Base-by-base conservation (phyloP, 64 coral and sea anemone genomes). In the Actinia equina region DNA sequence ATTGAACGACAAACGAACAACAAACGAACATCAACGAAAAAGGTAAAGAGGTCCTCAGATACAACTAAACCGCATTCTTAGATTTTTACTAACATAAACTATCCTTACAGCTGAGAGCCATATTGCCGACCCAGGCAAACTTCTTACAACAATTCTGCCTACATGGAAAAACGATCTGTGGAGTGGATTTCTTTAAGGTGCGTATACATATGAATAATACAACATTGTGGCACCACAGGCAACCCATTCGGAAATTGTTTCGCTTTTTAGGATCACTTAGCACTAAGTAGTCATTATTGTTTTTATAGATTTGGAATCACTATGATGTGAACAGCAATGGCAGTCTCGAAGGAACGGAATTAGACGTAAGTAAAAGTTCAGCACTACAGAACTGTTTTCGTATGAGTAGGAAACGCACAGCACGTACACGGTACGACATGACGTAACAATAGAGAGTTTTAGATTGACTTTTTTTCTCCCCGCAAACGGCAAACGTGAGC, bases 111-210 rank as follows among this genome's bases (percentile, higher is more conserved):
- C 82, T 84, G 56, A 84, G 22, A 59, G 22, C 9, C 19, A 59
- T 84, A 17, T 51, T 84, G 46, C 82, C 82, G 4, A 84, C 82
- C 82, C 19, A 56, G 26, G 15, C 11, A 19, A 84, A 84, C 82
- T 58, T 84, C 56, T 30, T 84, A n/a, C 11, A 2, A 2, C 82
- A 84, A 51, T 84, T 84, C 82, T 79, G 76, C 45, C 23, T 58
- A 19, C 14, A 27, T 23, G 49, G 82, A 15, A 84, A 84, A 17
- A 3, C 27, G 19, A 30, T 84, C 16, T 84, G 82, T 59, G 49
- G 56, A 46, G 82, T 84, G 44, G 82, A 84, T 51, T 84, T 84
- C 22, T 25, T 84, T 51, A 84, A 58, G 82, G 82, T 84, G 10
- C 19, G 16, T 30, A 84, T 18, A 19, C n/a, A n/a, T n/a, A n/a